Percentiles rank a stretch among this genome's conserved stretches.
Conservation (phyloP, 2,797 vertebrate genomes). For the Propithecus perrieri region DNA sequence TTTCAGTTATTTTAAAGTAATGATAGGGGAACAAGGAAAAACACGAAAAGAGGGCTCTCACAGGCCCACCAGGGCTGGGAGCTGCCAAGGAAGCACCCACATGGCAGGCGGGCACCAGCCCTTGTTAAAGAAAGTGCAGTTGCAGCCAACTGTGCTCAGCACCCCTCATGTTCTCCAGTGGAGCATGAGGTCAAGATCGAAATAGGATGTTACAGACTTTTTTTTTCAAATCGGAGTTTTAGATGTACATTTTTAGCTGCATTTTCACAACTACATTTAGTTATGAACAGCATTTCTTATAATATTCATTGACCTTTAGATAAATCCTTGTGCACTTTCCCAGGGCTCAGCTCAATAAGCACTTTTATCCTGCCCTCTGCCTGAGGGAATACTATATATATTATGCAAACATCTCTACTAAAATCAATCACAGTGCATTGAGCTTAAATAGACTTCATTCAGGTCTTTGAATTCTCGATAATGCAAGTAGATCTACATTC, state of each 20-base stretch:
- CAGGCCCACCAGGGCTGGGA: rapidly evolving
- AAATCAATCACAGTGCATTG: neutral
- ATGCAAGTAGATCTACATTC: neutral
- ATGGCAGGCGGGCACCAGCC: rapidly evolving
- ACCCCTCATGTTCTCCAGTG: neutral
- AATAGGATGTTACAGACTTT: neutral
- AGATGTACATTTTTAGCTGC: neutral
- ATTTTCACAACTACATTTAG: neutral
- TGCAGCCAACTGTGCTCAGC: neutral
- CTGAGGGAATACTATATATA: neutral
- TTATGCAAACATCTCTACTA: constrained; percentile 38
- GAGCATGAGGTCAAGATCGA: neutral
- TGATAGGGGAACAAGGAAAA: neutral
- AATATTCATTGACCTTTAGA: constrained; percentile 61
- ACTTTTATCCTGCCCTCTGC: neutral
- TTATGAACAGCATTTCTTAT: constrained; percentile 9
- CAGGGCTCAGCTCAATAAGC: constrained; percentile 1
- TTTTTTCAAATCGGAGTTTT: neutral
- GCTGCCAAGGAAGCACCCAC: neutral
- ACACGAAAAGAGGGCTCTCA: neutral
- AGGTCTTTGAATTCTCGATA: constrained; percentile 42
- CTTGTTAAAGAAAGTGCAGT: neutral
- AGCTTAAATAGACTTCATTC: constrained; percentile 11
- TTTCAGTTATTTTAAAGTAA: neutral
- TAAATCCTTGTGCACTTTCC: constrained; percentile 18